Percentiles rank a stretch among this genome's conserved stretches.
phyloP scores from a whole-genome alignment of 2,888 invertebrate species.

The Drosophila seclusa region DNA sequence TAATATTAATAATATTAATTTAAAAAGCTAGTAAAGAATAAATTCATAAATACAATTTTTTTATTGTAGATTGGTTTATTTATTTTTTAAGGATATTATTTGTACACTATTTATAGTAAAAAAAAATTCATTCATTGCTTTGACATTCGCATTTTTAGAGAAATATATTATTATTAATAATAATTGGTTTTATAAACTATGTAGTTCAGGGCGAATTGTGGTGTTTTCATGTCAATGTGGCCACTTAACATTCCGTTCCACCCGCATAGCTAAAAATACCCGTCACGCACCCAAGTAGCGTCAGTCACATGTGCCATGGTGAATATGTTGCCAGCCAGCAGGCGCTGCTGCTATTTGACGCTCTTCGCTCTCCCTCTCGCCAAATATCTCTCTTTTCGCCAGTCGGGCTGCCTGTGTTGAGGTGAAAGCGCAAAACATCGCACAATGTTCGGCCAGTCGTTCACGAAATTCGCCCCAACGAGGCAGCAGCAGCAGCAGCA shows the following conservation, averaged over 20 bases:
- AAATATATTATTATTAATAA: not conserved
- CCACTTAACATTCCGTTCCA: slow-evolving; percentile 52
- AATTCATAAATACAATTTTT: too few species aligned
- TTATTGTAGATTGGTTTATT: not conserved
- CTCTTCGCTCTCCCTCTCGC: slow-evolving; percentile 12
- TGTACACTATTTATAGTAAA: not conserved
- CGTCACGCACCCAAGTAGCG: slow-evolving; percentile 57
- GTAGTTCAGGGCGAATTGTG: not conserved
- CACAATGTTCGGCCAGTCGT: slow-evolving; percentile 63
- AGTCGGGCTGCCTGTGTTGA: slow-evolving; percentile 21
- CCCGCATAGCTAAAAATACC: slow-evolving; percentile 76
- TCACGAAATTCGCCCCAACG: slow-evolving; percentile 73
- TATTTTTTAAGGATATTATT: not conserved
- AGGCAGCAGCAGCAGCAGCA: slow-evolving; percentile 46
- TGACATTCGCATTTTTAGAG: not conserved
- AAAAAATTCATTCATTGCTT: not conserved
- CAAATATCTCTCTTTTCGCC: slow-evolving; percentile 1
- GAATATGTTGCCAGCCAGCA: slow-evolving; percentile 52
- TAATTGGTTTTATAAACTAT: not conserved
- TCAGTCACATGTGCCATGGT: slow-evolving; percentile 75
- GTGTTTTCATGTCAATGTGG: slow-evolving; percentile 47
- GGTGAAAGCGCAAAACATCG: slow-evolving; percentile 53
- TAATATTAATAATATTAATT: not conserved
- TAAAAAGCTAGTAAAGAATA: too few species aligned
- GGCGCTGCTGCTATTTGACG: slow-evolving; percentile 6